phyloP scores from a whole-genome alignment of 1,140 invertebrate genomes.

The Littorina saxatilis region DNA sequence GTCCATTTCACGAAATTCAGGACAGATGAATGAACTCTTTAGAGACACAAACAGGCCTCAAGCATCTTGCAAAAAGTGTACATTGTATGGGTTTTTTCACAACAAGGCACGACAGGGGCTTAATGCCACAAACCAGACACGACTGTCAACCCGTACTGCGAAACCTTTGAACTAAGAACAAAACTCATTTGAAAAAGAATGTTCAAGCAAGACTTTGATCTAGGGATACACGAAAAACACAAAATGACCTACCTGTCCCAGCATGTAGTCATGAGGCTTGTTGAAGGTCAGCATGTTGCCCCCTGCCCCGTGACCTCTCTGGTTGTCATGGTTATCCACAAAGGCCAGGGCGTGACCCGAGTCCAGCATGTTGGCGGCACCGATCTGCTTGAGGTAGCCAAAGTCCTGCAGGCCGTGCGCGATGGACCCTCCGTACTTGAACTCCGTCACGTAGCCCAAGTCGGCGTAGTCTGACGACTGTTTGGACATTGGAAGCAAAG shows the following conservation, averaged over 20 bases:
- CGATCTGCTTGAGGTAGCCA: slow-evolving; percentile 43
- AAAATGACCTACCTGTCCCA: slow-evolving; percentile 1
- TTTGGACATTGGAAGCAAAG: slow-evolving; percentile 77
- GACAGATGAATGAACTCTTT: no score
- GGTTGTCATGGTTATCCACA: slow-evolving; percentile 77
- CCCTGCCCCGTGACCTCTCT: slow-evolving; percentile 74
- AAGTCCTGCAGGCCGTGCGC: slow-evolving; percentile 50
- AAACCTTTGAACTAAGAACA: no score
- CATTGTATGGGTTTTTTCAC: no score
- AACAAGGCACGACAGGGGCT: no score
- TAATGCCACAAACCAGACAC: no score
- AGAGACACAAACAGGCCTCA: no score
- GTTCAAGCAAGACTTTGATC: no score
- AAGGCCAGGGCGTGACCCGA: slow-evolving; percentile 74
- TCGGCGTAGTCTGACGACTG: slow-evolving; percentile 75
- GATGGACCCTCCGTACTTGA: slow-evolving; percentile 77
- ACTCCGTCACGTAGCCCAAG: slow-evolving; percentile 84
- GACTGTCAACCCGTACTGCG: no score
- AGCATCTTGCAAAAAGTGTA: no score
- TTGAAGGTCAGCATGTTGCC: slow-evolving; percentile 42
- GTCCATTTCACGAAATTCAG: no score
- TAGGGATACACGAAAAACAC: no score
- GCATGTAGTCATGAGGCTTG: slow-evolving; percentile 3
- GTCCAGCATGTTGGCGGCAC: slow-evolving; percentile 66
- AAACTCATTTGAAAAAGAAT: no score